These are phyloP conservation scores for Acanthoscelides obtectus DNA, from an alignment of 2,888 invertebrate genomes.

Conservation along the genomic window DNA sequence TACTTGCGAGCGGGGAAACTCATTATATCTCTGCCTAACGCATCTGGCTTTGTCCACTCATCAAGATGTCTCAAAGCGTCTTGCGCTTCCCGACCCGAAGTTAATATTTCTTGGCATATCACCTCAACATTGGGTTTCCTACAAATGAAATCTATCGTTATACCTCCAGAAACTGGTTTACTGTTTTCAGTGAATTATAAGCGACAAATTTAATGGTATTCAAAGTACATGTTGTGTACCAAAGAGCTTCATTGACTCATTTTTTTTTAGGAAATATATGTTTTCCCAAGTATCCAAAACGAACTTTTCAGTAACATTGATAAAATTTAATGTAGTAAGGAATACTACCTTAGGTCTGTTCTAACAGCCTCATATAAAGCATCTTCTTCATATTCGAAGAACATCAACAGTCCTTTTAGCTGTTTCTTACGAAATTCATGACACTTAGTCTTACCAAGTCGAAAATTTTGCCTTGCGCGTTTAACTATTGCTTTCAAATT, in stretches of 20 bases:
- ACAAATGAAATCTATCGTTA: background rate
- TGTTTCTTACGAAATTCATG: slow-evolving; percentile 70
- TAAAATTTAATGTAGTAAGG: too few species aligned
- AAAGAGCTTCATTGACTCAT: too few species aligned
- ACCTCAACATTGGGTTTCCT: background rate
- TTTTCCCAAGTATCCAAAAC: too few species aligned
- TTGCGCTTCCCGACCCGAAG: background rate
- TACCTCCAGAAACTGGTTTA: too few species aligned
- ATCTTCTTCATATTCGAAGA: slow-evolving; percentile 69
- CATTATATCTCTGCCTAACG: slow-evolving; percentile 44
- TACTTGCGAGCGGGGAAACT: slow-evolving; percentile 70
- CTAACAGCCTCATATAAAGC: slow-evolving; percentile 64
- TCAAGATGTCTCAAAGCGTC: background rate
- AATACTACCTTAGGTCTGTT: slow-evolving; percentile 52
- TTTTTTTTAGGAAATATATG: too few species aligned
- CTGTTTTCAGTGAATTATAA: too few species aligned
- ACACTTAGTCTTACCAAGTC: slow-evolving; percentile 60
- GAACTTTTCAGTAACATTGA: too few species aligned
- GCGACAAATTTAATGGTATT: too few species aligned
- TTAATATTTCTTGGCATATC: background rate
- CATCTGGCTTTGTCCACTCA: background rate
- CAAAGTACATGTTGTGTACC: too few species aligned
- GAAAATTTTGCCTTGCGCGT: background rate
- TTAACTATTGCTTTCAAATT: background rate
- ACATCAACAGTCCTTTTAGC: slow-evolving; percentile 35